A percentile compares a stretch with the other conserved stretches of the same genome.
These are phyloP conservation scores for Onychorhynchus coronatus DNA, from an alignment of 2,113 vertebrate genomes.

Conservation along the genomic window DNA sequence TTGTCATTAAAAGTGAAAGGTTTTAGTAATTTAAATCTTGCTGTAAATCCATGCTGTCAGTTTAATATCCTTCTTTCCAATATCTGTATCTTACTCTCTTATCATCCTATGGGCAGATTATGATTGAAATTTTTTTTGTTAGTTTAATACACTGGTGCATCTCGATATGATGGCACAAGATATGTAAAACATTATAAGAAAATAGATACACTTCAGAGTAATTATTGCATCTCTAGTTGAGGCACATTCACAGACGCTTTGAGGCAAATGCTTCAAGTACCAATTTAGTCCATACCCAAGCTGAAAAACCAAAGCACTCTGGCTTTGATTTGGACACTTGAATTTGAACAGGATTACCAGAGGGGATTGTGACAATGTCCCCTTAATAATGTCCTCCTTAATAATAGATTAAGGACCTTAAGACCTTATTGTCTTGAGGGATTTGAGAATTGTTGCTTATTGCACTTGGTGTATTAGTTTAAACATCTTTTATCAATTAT, in stretches of 20 bases:
- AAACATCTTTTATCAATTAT: not conserved
- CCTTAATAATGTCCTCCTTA: too few species aligned
- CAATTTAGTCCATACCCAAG: not conserved
- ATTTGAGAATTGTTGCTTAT: not conserved
- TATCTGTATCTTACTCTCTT: not conserved
- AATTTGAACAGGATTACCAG: not conserved
- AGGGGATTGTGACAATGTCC: not conserved
- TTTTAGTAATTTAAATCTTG: not conserved
- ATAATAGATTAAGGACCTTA: too few species aligned
- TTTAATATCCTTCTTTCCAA: not conserved
- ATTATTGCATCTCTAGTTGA: not conserved
- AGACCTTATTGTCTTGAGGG: not conserved
- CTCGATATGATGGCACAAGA: not conserved
- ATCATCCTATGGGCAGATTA: not conserved
- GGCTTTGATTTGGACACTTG: not conserved
- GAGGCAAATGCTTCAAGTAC: not conserved
- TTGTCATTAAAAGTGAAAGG: not conserved
- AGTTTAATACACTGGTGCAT: not conserved
- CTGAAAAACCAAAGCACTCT: not conserved
- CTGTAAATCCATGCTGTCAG: not conserved
- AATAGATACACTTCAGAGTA: not conserved
- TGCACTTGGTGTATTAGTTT: not conserved
- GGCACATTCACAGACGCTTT: not conserved
- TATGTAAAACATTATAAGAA: rapidly evolving
- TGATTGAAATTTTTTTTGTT: not conserved